Base-by-base conservation (phyloP, 2,888 invertebrate genomes). In the Amorpha juglandis region DNA sequence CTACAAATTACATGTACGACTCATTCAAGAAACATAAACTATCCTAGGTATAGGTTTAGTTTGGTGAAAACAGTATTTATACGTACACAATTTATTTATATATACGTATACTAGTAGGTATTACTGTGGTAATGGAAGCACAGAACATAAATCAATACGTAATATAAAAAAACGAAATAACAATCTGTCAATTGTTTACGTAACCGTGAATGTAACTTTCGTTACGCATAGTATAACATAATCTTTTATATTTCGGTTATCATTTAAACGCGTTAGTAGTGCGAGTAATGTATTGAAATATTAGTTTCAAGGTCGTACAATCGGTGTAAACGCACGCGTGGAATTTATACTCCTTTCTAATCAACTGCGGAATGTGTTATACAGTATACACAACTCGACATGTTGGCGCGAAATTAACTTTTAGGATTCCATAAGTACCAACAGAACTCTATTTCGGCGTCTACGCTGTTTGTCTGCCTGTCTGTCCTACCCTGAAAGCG, bases 301-400 rank as follows among this genome's bases (percentile, higher is more conserved):
- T 27, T 64, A 63, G 52, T 58, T 47, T 62, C 72, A 72, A 73
- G 70, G 72, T 27, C 66, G 66, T 48, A 33, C 52, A 67, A 63
- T 66, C 63, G 65, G 67, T 58, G 9, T 14, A 58, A 16, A 42
- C 48, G 62, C 63, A 53, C 63, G 47, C 53, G 64, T 21, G 71
- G 73, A 75, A 76, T 79, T n/a, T n/a, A 74, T 66, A 50, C 65
- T 68, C 70, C 71, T 70, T 73, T 78, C 71, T 71, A 71, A 16
- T 4, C 62, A 50, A 50, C 63, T 11, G 19, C 21, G 16, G 27
- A 27, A 27, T 27, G 27, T 27, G 27, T 27, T 21, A 12, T 42
- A 42, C 12, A 50, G 1, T 21, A 12, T 42, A 42, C 12, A 50
- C 8, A 16, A 19, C 19, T 58, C 19, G 19, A 12, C 38, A 58